Evolutionary conservation across 2,888 invertebrate species (phyloP), one percentile per base, ranked within the genome.

Genomic region (Bugulina stolonifera): DNA sequence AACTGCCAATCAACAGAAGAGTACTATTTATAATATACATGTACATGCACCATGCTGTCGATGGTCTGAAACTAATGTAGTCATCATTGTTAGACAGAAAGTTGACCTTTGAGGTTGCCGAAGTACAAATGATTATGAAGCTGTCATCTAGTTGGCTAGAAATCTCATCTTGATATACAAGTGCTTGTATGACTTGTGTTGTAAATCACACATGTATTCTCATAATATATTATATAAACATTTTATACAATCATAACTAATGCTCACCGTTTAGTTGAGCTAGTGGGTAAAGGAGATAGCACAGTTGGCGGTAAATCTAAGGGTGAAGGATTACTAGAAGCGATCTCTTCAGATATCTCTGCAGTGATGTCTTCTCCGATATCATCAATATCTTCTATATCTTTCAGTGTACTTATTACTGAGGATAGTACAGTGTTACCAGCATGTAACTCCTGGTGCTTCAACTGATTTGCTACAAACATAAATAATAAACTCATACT

Each of bases 391-490:
- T 64, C 34, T 64, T 64, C 64, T 14, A 64, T 34, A 64, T 64
- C 64, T 32, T 64, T 22, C 29, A 64, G 32, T 2, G 32, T 18
- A 14, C 10, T 14, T 2, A 64, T 10, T 1, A 32, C 2, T 25
- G 64, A 29, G 5, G 64, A 32, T 22, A 64, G 64, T 2, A 64
- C 64, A 64, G 64, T 25, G 64, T 64, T 29, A 32, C 64, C 64
- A 5, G 64, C 64, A 27, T 64, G 64, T 32, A 64, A 32, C 32
- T 64, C 64, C 32, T 64, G 64, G n/a, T 64, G 64, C 64, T 64
- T 64, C 5, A 64, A 27, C 64, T 64, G 64, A 32, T 64, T 64
- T 22, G 14, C 64, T 64, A 18, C 27, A 64, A 64, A 10, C 1
- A 34, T 14, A 57, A n/a, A n/a, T n/a, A n/a, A n/a, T n/a, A n/a